These are phyloP conservation scores for Drosophila paulistorum DNA, from an alignment of 1,140 invertebrate species.

Conservation along the genomic window DNA sequence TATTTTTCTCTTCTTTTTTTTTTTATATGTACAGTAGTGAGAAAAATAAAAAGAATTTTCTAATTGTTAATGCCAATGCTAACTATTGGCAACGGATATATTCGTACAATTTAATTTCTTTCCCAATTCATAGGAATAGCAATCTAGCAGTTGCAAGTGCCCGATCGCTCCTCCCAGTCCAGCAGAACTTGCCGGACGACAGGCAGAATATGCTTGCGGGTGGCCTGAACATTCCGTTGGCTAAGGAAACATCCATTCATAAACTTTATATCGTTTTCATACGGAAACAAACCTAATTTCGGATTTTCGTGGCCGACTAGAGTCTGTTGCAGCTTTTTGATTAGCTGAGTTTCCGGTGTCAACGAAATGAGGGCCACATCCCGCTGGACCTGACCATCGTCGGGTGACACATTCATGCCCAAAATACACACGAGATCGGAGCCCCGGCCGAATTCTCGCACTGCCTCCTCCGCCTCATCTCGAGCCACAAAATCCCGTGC, in stretches of 20 bases:
- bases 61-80: neutral
- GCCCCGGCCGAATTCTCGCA: conserved; percentile 83
- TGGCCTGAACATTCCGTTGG: conserved; percentile 85
- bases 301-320: conserved; percentile 45
- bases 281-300: conserved; percentile 36
- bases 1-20: conserved; percentile 22
- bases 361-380: conserved; percentile 84
- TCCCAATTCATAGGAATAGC: conserved; percentile 65
- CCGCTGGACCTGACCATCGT: conserved; percentile 79
- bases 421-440: conserved; percentile 83
- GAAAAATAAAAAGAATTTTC: conserved; percentile 24
- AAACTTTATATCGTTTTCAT: conserved; percentile 53
- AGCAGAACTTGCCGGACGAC: conserved; percentile 84
- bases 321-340: conserved; percentile 53
- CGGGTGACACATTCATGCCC: conserved; percentile 83
- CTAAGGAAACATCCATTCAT: conserved; percentile 82
- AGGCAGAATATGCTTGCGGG: conserved; percentile 87
- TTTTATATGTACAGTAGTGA: conserved; percentile 29
- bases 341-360: conserved; percentile 46
- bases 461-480: conserved; percentile 75
- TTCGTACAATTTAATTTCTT: conserved; percentile 14
- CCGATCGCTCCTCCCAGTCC: conserved; percentile 47
- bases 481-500: conserved; percentile 84
- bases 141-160: conserved; percentile 51
- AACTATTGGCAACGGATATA: neutral